These are phyloP conservation scores for Physeter macrocephalus DNA, from an alignment of 2,113 vertebrate species.

Conservation along the genomic window DNA sequence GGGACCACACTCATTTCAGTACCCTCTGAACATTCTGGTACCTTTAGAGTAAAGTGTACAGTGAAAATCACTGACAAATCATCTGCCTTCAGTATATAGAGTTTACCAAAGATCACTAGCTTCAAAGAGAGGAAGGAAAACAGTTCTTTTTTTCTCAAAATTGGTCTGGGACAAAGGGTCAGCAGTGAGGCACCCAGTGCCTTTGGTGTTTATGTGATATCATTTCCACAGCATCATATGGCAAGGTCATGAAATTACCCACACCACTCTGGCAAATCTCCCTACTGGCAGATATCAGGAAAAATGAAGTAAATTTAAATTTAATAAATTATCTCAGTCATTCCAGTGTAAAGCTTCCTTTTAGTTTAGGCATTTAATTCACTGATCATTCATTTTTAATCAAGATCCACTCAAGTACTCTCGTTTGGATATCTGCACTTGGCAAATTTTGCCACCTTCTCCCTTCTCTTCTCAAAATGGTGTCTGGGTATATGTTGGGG, in stretches of 20 bases:
- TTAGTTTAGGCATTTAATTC: background rate
- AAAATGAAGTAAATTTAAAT: background rate
- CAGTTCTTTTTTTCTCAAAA: background rate
- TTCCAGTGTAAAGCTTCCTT: background rate
- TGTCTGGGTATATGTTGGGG: background rate
- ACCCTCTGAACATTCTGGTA: background rate
- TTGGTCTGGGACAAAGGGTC: background rate
- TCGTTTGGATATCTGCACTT: background rate
- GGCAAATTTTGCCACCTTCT: background rate
- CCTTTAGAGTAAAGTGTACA: background rate
- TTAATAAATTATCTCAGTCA: background rate
- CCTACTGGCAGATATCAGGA: background rate
- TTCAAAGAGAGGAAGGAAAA: background rate
- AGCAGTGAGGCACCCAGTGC: background rate
- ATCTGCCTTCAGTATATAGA: background rate
- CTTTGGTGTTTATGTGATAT: background rate
- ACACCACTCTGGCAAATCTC: background rate
- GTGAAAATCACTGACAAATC: background rate
- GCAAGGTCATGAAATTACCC: background rate
- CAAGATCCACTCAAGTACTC: background rate
- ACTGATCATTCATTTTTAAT: background rate
- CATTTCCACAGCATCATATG: background rate
- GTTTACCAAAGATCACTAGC: background rate
- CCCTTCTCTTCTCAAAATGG: background rate
- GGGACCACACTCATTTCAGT: background rate